phyloP scores from a whole-genome alignment of 2,888 invertebrate species.

The Tetranychus truncatus region DNA sequence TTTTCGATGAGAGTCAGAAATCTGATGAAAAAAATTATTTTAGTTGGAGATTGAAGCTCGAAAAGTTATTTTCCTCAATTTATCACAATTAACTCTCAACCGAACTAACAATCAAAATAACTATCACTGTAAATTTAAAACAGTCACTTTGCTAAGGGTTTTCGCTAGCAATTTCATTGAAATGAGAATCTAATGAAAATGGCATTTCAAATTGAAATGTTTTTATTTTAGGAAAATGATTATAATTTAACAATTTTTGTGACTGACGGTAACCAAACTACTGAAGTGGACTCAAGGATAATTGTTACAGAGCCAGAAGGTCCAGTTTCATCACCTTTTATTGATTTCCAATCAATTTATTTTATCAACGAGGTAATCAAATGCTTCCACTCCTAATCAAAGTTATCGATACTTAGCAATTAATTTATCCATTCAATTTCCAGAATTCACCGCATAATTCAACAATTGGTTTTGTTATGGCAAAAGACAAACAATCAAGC shows the following conservation, averaged over 20 bases:
- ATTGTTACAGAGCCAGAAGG: slow-evolving; percentile 24
- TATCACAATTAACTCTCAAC: too few species aligned
- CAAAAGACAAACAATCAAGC: slow-evolving; percentile 24
- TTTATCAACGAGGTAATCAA: slow-evolving; percentile 26
- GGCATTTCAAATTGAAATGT: too few species aligned
- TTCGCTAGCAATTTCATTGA: too few species aligned
- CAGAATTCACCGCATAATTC: slow-evolving; percentile 24
- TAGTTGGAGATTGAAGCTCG: too few species aligned
- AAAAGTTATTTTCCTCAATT: too few species aligned
- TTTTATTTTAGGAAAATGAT: slow-evolving; percentile 21
- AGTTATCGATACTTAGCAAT: not conserved
- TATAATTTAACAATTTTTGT: slow-evolving; percentile 27
- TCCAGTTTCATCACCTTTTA: slow-evolving; percentile 23
- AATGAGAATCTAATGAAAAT: too few species aligned
- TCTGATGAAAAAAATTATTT: too few species aligned
- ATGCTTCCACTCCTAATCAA: not conserved
- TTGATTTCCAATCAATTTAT: slow-evolving; percentile 23
- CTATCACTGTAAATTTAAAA: too few species aligned
- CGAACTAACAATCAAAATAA: too few species aligned
- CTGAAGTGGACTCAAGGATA: slow-evolving; percentile 26
- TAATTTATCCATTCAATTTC: not conserved
- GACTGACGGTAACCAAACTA: slow-evolving; percentile 25
- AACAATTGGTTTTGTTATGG: slow-evolving; percentile 24
- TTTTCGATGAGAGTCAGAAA: too few species aligned
- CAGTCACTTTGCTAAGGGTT: too few species aligned